Evolutionary conservation across 2,113 vertebrate genomes (phyloP).

Genomic region (Tupaia chinensis): DNA sequence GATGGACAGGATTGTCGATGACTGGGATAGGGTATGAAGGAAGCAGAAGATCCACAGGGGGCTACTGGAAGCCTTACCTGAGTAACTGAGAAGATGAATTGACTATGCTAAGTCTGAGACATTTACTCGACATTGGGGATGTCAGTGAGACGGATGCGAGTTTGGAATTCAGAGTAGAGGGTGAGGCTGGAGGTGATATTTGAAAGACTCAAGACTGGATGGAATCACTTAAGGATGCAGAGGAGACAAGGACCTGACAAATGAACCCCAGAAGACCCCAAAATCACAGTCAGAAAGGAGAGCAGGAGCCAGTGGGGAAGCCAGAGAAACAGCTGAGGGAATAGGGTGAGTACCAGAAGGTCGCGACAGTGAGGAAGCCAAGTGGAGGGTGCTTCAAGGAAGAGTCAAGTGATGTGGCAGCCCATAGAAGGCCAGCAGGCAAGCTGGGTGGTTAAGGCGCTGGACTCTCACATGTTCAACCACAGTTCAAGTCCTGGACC

Average conservation of each 20-base stretch:
- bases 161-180: not conserved
- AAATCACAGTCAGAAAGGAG: not conserved
- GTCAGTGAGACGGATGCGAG: not conserved
- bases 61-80: not conserved
- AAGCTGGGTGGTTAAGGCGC: too few relatives aligned
- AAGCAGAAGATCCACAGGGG: not conserved
- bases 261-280: not conserved
- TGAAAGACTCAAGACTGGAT: not conserved
- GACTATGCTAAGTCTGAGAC: not conserved
- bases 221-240: not conserved
- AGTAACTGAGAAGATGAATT: not conserved
- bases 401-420: not conserved
- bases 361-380: not conserved
- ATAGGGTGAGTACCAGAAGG: not conserved
- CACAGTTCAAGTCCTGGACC: too few relatives aligned
- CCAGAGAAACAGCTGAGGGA: not conserved
- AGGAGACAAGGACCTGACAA: not conserved
- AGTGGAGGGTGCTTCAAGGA: not conserved
- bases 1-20: not conserved
- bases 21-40: not conserved
- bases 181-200: not conserved
- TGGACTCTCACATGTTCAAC: too few relatives aligned
- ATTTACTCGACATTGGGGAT: not conserved
- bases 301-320: not conserved
- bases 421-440: not conserved